phyloP scores from a whole-genome alignment of 2,888 invertebrate species.

The Cactoblastis cactorum region DNA sequence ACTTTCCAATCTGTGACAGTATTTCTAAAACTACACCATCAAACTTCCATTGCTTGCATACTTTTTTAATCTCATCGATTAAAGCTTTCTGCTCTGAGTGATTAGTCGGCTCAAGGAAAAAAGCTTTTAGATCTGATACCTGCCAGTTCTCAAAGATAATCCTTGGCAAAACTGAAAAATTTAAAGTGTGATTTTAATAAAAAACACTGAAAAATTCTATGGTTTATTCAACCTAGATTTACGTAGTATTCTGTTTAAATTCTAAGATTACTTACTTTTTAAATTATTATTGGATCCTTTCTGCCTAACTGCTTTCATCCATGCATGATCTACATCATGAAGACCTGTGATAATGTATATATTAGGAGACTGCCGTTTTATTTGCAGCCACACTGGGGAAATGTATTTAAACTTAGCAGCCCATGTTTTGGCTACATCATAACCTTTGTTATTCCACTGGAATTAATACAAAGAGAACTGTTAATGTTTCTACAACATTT shows the following conservation, averaged over 20 bases:
- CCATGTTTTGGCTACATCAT: conserved; percentile 94
- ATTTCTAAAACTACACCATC: conserved; percentile 95
- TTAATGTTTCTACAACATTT: no score
- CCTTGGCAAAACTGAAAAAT: conserved; percentile 94
- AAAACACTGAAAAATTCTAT: no score
- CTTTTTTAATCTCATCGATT: conserved; percentile 82
- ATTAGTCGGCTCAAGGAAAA: conserved; percentile 83
- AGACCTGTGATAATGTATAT: conserved; percentile 84
- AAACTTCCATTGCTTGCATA: conserved; percentile 87
- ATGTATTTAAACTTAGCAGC: conserved; percentile 93
- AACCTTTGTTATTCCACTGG: conserved; percentile 97
- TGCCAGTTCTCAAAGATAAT: conserved; percentile 94
- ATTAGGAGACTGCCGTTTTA: conserved; percentile 81
- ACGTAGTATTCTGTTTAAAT: no score
- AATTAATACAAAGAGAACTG: conserved; percentile 30
- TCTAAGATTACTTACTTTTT: conserved; percentile 81
- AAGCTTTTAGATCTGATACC: conserved; percentile 83
- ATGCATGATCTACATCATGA: conserved; percentile 92
- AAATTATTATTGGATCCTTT: conserved; percentile 75
- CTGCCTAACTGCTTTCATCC: conserved; percentile 86
- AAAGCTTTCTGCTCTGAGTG: conserved; percentile 84
- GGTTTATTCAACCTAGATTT: no score
- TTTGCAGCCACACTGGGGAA: conserved; percentile 97
- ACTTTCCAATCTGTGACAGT: conserved; percentile 87
- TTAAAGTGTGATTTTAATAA: no score